Base-by-base conservation (phyloP, 23 tunicate species). In the Halocynthia roretzi region DNA sequence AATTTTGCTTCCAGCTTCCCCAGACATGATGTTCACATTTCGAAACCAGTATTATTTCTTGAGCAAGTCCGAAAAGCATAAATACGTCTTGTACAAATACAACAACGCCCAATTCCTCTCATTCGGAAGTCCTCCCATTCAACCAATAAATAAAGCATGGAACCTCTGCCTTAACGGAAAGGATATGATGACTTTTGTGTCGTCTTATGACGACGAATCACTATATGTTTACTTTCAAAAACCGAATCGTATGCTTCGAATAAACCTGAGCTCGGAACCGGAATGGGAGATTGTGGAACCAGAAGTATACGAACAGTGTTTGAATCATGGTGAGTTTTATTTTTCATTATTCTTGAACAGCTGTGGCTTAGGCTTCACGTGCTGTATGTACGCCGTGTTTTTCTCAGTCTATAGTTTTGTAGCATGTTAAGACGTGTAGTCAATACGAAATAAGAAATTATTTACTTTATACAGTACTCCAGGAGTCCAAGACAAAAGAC, bases 181-280 rank as follows among this genome's bases (percentile, higher is more conserved):
- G 76, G 93, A 87, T 60, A 71, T 76, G 11, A 81, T 87, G 14
- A 87, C 86, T 31, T 87, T 87, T 77, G 86, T 70, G 56, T 80
- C 93, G 60, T 69, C 86, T 23, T 76, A 77, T 58, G 40, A 48
- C 57, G 54, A 61, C 17, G 56, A 82, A 12, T 8, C 62, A 6
- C 56, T 83, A 50, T 87, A 68, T 53, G 52, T 81, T 0, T 87
- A 87, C 82, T 52, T 87, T 51, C 86, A 87, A 71, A 51, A 51
- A 12, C 69, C 80, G 8, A 54, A 82, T 66, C 69, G 72, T n/a
- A 70, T 87, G 77, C 18, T 87, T 6, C 57, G 58, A 69, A 7
- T 82, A 31, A 50, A 77, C 48, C 56, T 56, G 2, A 21, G 54
- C 19, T 31, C 17, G 12, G 69, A 51, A 50, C n/a, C 70, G 0